Conservation (phyloP, 2,797 vertebrate genomes). For the Xyrichtys novacula region DNA sequence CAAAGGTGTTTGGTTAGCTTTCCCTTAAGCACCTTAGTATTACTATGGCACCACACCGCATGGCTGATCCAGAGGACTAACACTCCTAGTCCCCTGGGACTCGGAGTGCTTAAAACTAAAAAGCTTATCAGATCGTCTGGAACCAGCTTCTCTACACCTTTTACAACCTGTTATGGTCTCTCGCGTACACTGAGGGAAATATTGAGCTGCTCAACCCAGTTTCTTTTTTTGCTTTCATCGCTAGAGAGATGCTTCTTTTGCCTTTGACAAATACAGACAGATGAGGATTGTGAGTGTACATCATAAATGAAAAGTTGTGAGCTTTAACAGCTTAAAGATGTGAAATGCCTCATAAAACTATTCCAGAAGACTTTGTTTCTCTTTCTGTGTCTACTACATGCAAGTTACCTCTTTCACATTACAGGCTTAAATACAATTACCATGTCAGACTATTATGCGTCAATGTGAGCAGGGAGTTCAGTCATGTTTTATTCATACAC, state of each 20-base stretch:
- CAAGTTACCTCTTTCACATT: background rate
- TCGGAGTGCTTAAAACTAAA: background rate
- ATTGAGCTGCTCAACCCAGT: too few relatives aligned
- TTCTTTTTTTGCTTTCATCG: too few relatives aligned
- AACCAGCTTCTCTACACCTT: too few relatives aligned
- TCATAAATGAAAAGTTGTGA: too few relatives aligned
- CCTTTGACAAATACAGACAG: too few relatives aligned
- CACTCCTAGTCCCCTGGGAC: background rate
- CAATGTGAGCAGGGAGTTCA: background rate
- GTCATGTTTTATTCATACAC: background rate
- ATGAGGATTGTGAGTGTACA: too few relatives aligned
- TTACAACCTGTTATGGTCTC: too few relatives aligned
- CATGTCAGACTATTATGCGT: too few relatives aligned
- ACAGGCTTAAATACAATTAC: background rate
- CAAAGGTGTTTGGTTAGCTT: slow-evolving; percentile 24
- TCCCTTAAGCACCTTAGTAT: slow-evolving; percentile 28
- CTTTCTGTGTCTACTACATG: too few relatives aligned
- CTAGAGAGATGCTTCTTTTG: too few relatives aligned
- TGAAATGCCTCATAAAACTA: background rate
- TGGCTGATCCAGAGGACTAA: slow-evolving; percentile 2
- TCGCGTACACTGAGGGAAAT: too few relatives aligned
- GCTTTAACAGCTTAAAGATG: background rate
- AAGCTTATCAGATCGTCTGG: background rate
- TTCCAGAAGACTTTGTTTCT: too few relatives aligned
- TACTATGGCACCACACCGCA: slow-evolving; percentile 20